Evolutionary conservation across 1,140 invertebrate species (phyloP), one percentile per base, ranked within the genome.

Genomic region (Philopotamus ludificatus): DNA sequence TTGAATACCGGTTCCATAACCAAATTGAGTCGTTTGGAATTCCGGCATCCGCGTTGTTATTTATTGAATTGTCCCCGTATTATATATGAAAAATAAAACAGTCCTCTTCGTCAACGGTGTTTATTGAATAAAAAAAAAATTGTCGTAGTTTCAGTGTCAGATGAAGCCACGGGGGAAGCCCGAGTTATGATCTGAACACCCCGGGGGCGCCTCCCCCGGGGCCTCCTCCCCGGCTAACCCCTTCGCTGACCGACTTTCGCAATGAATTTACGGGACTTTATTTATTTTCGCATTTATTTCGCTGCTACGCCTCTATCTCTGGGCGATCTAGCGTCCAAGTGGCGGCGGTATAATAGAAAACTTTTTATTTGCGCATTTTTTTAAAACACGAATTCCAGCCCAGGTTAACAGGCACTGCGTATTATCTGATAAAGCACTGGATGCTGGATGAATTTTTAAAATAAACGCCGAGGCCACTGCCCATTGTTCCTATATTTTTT

Each of bases 391-490:
- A 63, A 63, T 55, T 68, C n/a, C 59, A 28, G 34, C 55, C 57
- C 47, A 61, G 57, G 66, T 68, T 68, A 68, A 68, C 66, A 68
- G 61, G 62, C 55, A 42, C 49, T 23, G 41, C 39, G 66, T 55
- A 68, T 68, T 68, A 68, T 68, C 66, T 65, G 66, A 68, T 68
- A 68, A 65, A 68, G 61, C 55, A 47, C 50, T 26, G 55, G 45
- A 68, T 44, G 45, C 50, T 47, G 62, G 41, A 54, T 53, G 63
- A 64, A 60, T 68, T 68, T 65, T 60, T 60, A 60, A 60, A 60
- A 60, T 60, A 60, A 60, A 60, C 47, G 47, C 53, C 9, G 16
- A 25, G 50, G 34, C 15, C 44, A 16, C 44, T 16, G 26, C 57
- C 57, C 57, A 60, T 60, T 60, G 57, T 60, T 60, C 47, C 28